phyloP scores from a whole-genome alignment of 2,797 vertebrate genomes.

The Neomorphus geoffroyi region DNA sequence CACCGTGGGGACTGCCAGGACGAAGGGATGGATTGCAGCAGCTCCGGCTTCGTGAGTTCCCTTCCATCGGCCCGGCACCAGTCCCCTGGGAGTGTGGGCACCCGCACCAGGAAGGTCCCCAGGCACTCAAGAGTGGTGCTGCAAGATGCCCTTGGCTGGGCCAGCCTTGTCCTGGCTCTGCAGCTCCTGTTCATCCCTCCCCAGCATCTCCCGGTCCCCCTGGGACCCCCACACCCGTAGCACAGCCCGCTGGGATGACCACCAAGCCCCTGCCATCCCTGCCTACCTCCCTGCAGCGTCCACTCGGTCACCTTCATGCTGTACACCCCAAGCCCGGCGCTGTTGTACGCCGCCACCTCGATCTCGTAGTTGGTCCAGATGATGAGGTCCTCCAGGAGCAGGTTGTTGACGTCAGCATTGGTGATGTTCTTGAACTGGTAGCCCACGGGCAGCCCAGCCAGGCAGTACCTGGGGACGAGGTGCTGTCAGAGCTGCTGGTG shows the following conservation, averaged over 20 bases:
- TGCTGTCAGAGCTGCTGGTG: not conserved
- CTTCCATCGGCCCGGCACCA: not conserved
- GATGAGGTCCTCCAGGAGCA: constrained; percentile 96
- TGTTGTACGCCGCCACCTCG: constrained; percentile 95
- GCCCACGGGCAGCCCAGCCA: constrained; percentile 92
- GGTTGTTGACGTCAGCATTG: constrained; percentile 90
- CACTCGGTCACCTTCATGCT: constrained; percentile 95
- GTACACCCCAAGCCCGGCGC: constrained; percentile 91
- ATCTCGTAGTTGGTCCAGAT: constrained; percentile 99
- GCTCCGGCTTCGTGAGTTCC: rapidly evolving
- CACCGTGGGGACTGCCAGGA: constrained; percentile 89
- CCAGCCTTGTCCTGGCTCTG: not conserved
- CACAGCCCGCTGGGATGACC: rapidly evolving
- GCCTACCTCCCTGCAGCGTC: constrained; percentile 96
- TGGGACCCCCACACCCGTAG: rapidly evolving
- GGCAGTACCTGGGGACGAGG: constrained; percentile 83
- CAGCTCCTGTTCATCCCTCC: not conserved
- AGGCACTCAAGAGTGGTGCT: rapidly evolving
- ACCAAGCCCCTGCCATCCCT: not conserved
- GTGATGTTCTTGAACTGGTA: constrained; percentile 96
- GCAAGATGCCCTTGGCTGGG: too few species aligned
- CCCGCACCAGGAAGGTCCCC: not conserved
- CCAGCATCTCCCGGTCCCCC: not conserved
- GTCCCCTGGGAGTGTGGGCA: rapidly evolving
- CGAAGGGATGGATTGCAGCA: not conserved